These are phyloP conservation scores for Acanthopleura granulata DNA, from an alignment of 2,888 invertebrate genomes.

Conservation along the genomic window DNA sequence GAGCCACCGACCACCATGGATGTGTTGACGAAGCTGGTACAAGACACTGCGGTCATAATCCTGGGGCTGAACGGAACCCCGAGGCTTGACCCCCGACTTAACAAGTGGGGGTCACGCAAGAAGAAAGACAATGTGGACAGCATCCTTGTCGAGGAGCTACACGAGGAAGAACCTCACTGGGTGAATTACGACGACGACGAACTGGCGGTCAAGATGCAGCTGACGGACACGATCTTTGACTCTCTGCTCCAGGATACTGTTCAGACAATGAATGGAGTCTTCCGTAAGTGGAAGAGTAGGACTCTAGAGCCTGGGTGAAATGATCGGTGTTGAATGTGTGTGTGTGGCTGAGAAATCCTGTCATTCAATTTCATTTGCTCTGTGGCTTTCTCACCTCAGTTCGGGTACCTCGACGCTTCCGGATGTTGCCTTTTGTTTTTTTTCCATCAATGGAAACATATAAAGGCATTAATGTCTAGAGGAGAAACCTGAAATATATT, in stretches of 20 bases:
- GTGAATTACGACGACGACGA: constrained; percentile 82
- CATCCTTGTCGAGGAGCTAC: constrained; percentile 79
- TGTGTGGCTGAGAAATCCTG: too few species aligned
- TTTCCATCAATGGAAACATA: too few species aligned
- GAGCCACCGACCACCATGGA: constrained; percentile 59
- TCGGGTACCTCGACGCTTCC: too few species aligned
- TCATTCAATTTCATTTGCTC: too few species aligned
- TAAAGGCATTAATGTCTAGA: too few species aligned
- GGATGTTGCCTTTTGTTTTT: too few species aligned
- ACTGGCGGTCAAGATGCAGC: constrained; percentile 75
- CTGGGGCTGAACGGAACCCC: constrained; percentile 54
- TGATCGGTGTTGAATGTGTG: neutral
- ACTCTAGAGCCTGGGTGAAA: neutral
- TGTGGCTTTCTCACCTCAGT: too few species aligned
- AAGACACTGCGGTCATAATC: constrained; percentile 51
- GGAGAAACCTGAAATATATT: too few species aligned
- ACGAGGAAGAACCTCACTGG: constrained; percentile 82
- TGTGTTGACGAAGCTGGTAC: constrained; percentile 54
- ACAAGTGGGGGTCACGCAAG: constrained; percentile 61
- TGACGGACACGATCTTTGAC: constrained; percentile 75
- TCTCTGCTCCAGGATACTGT: constrained; percentile 73
- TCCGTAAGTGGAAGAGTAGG: constrained; percentile 37
- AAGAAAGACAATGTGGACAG: constrained; percentile 79
- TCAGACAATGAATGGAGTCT: constrained; percentile 54
- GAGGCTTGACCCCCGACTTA: constrained; percentile 32